Evolutionary conservation across 2,888 invertebrate species (phyloP).

Genomic region (Pantelozetes paolii): DNA sequence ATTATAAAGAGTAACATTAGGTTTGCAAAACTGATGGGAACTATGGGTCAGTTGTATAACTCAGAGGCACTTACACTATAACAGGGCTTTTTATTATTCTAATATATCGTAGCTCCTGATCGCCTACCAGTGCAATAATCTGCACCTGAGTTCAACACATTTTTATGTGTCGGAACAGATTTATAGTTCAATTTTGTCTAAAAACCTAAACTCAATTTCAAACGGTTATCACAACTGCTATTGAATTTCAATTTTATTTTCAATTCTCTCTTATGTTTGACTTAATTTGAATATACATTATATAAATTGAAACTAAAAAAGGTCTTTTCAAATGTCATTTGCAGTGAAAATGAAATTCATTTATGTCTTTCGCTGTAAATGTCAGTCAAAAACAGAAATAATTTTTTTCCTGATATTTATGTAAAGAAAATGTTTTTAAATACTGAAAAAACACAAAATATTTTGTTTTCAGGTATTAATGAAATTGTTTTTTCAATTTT

Average conservation of each 20-base stretch:
- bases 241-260: slow-evolving; percentile 27
- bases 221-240: slow-evolving; percentile 12
- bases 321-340: neutral
- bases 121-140: neutral
- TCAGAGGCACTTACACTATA: neutral
- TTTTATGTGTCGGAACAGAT: neutral
- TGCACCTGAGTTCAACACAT: slow-evolving; percentile 32
- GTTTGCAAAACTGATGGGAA: neutral
- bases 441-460: neutral
- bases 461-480: too few species aligned
- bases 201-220: too few species aligned
- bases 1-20: neutral
- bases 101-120: slow-evolving; percentile 19
- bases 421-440: neutral
- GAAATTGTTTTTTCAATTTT: neutral
- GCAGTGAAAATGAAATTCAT: neutral
- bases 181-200: slow-evolving; percentile 4
- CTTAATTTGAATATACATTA: slow-evolving; percentile 22
- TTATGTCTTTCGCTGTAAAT: too few species aligned
- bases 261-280: neutral
- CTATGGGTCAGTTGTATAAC: neutral
- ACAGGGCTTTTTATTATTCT: neutral
- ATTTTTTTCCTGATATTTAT: too few species aligned
- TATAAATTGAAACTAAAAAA: neutral
- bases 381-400: too few species aligned